Base-by-base conservation (phyloP, 1,140 invertebrate genomes). In the Drosophila sechellia region DNA sequence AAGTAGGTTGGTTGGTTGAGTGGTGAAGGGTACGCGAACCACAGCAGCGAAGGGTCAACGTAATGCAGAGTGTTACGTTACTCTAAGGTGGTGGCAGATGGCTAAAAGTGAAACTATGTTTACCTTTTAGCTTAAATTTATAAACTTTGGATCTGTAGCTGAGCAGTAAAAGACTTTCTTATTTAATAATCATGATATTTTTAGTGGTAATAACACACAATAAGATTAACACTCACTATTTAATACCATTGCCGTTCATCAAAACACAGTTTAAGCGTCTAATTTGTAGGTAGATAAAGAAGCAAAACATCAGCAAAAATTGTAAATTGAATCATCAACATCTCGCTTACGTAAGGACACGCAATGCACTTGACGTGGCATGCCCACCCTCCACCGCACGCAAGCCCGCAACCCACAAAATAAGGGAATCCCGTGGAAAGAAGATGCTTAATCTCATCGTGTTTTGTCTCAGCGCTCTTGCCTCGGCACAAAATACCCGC, bases 401-500 rank as follows among this genome's bases (percentile, higher is more conserved):
- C 22, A 42, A 20, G 40, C 11, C n/a, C 46, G 11, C 25, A 58
- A 59, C 31, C 31, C 42, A 4, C 40, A 39, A 45, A 43, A 27
- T 58, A 35, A 52, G 54, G 11, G n/a, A 27, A 27, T 61, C 37
- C 50, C 17, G 37, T 31, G 45, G 43, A 55, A 55, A 70, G 54
- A 72, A 63, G 60, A 65, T 65, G 64, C 49, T 72, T 48, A 49
- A 55, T 72, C 66, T 49, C 56, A 37, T 55, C 58, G 71, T 54
- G 42, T 65, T 74, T 81, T 81, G 73, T 81, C 66, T 81, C 74
- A 56, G 48, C 13, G n/a, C 48, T 17, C 22, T 77, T 81, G 68
- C 66, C 72, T 81, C 74, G 58, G 58, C 71, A 22, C 20, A 66
- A 81, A 81, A 77, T 81, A 68, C 79, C 79, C 74, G 68, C 74